Conservation (phyloP, 2,888 invertebrate genomes). For the Camponotus fellah region DNA sequence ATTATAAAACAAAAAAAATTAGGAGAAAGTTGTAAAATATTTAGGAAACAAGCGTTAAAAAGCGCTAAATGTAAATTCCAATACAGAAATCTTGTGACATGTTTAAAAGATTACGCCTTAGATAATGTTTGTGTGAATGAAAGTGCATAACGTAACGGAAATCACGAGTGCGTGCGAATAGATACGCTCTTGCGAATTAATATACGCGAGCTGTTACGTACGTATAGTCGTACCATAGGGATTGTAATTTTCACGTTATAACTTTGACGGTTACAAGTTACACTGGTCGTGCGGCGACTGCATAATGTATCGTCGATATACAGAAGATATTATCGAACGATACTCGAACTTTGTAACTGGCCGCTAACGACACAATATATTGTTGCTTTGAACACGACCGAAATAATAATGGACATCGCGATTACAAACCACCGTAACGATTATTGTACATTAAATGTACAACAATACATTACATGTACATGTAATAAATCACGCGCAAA, state of each 20-base stretch:
- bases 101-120: neutral
- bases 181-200: conserved; percentile 14
- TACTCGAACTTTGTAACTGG: conserved; percentile 72
- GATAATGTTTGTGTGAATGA: conserved; percentile 22
- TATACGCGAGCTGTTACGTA: neutral
- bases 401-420: conserved; percentile 24
- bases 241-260: conserved; percentile 63
- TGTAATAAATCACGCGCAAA: neutral
- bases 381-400: conserved; percentile 59
- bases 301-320: conserved; percentile 50
- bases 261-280: conserved; percentile 65
- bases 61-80: conserved; percentile 17
- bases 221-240: conserved; percentile 9
- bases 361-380: conserved; percentile 67
- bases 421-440: neutral
- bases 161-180: conserved; percentile 6
- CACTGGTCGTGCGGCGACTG: conserved; percentile 21
- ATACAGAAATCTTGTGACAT: neutral
- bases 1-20: neutral
- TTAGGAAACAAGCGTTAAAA: neutral
- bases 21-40: neutral
- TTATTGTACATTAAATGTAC: conserved; percentile 1
- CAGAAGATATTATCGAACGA: conserved; percentile 67
- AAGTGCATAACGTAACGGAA: neutral
- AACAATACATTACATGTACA: too few relatives aligned